Percentiles rank a stretch among this genome's conserved stretches.
These are phyloP conservation scores for Platycercus adscitus DNA, from an alignment of 2,113 vertebrate species.

Conservation along the genomic window DNA sequence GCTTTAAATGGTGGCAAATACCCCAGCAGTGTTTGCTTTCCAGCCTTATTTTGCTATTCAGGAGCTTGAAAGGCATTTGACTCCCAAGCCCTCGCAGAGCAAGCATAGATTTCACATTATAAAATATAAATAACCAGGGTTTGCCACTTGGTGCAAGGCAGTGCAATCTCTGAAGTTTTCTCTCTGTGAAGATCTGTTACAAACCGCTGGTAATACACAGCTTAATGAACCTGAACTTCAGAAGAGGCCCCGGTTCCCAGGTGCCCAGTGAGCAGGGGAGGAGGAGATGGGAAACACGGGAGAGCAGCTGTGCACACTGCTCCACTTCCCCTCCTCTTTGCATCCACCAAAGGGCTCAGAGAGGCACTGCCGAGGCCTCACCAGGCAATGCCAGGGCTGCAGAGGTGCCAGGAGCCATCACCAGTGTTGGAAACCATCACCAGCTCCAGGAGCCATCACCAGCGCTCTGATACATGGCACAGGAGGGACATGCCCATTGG, in stretches of 20 bases:
- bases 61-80: conserved; percentile 19
- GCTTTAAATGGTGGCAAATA: conserved; percentile 22
- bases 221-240: background rate
- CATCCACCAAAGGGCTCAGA: rapidly evolving
- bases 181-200: background rate
- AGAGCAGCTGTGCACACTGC: background rate
- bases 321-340: background rate
- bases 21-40: conserved; percentile 10
- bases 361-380: background rate
- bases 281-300: background rate
- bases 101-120: conserved; percentile 25
- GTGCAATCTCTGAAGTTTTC: background rate
- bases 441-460: background rate
- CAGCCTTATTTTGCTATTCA: conserved; percentile 43
- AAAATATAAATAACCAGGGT: conserved; percentile 40
- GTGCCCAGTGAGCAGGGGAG: background rate
- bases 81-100: background rate
- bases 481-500: rapidly evolving
- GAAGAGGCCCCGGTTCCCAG: background rate
- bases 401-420: background rate
- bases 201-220: background rate
- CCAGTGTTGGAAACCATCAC: background rate
- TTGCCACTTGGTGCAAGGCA: background rate
- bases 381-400: rapidly evolving
- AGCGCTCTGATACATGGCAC: rapidly evolving